Base-by-base conservation (phyloP, 1,140 invertebrate genomes). In the Euborellia annulipes region DNA sequence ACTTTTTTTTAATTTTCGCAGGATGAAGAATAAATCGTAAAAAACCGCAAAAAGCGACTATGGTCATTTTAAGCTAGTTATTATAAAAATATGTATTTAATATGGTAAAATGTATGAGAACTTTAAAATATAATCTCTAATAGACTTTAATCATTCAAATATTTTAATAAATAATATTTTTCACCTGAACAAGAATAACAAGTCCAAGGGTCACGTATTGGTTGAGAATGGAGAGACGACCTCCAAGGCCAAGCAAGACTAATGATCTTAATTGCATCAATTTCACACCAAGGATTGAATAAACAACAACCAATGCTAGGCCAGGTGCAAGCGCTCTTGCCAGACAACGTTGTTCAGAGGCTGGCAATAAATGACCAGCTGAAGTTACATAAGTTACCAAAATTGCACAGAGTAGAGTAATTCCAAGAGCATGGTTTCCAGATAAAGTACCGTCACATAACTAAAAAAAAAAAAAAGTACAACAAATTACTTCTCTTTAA, bases 351-450 rank as follows among this genome's bases (percentile, higher is more conserved):
- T 59, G 47, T 23, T 59, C 50, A 16, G 55, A 51, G 6, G 60
- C 55, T 30, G 68, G 62, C 43, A 67, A 52, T n/a, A 66, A 56
- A 46, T 64, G 69, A 19, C 67, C 45, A 36, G 61, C 60, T 13
- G 65, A 59, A 14, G 62, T 66, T 3, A 56, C 50, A 49, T 65
- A 69, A 11, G 69, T 48, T 32, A 58, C 55, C 44, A 67, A 58
- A 16, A 71, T 60, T 9, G 65, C 58, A 11, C 67, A 40, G 2
- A 72, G 56, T 17, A 70, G 61, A 7, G 63, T 40, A 19, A 67
- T 60, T 19, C 64, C 65, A 11, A 72, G 51, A 9, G 61, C 58
- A 52, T 69, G 64, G 50, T 67, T 70, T 20, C 65, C 66, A 45
- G 58, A 58, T 6, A 71, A 49, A 2, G 65, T 62, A 13, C 66